phyloP scores from a whole-genome alignment of 2,888 invertebrate species.

The Epistrophe grossulariae region DNA sequence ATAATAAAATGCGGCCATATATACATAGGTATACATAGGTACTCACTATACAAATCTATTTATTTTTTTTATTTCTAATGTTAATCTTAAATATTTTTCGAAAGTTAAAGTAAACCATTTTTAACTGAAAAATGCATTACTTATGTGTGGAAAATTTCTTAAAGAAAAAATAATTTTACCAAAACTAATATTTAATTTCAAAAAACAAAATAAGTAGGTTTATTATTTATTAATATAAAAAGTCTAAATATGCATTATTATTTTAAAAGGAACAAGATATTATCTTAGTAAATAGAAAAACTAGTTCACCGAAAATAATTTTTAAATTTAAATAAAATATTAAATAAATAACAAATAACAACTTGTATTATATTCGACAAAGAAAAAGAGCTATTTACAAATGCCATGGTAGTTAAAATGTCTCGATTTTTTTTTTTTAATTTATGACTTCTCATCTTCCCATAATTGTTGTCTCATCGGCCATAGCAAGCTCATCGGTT shows the following conservation, averaged over 20 bases:
- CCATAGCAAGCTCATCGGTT: slow-evolving; percentile 92
- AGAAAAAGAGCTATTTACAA: slow-evolving; percentile 64
- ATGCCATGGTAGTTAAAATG: slow-evolving; percentile 62
- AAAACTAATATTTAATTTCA: background rate
- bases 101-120: background rate
- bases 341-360: slow-evolving; percentile 47
- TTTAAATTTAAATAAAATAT: slow-evolving; percentile 27
- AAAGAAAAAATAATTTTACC: background rate
- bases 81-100: background rate
- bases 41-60: background rate
- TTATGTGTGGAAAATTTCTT: no score
- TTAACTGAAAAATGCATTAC: background rate
- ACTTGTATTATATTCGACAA: slow-evolving; percentile 22
- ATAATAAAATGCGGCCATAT: no score
- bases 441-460: slow-evolving; percentile 84
- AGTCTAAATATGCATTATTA: background rate
- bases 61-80: background rate
- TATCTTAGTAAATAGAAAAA: slow-evolving; percentile 33
- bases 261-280: slow-evolving; percentile 9
- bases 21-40: no score
- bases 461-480: slow-evolving; percentile 93
- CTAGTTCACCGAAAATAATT: slow-evolving; percentile 31
- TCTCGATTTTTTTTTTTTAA: background rate
- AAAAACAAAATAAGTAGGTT: background rate
- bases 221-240: background rate